Conservation (phyloP, 2,113 vertebrate genomes). For the Lophotis ruficrista region DNA sequence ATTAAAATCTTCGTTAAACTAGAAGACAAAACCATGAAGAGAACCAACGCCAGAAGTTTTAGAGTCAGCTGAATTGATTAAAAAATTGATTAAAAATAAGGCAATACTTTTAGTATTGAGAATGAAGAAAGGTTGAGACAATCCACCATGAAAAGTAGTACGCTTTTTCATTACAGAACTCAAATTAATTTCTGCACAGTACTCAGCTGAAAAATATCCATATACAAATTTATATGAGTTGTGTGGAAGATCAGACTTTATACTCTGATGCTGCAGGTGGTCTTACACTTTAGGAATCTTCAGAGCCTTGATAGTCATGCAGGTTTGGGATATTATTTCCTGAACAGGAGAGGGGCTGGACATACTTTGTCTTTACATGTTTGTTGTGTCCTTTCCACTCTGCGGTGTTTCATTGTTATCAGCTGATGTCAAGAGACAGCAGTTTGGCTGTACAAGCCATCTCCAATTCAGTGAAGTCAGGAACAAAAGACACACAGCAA, state of each 20-base stretch:
- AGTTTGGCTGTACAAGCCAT: neutral
- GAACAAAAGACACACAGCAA: neutral
- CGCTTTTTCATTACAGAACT: neutral
- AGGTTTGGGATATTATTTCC: neutral
- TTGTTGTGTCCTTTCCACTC: neutral
- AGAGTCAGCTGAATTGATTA: neutral
- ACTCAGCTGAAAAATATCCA: neutral
- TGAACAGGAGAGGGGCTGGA: fast-evolving
- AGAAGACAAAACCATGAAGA: neutral
- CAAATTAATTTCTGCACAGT: neutral
- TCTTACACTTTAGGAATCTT: neutral
- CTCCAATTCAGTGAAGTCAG: neutral
- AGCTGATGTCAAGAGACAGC: neutral
- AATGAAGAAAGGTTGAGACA: neutral
- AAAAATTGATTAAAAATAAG: neutral
- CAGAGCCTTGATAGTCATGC: neutral
- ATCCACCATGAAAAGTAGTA: neutral
- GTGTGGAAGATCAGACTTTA: fast-evolving
- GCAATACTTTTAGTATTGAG: neutral
- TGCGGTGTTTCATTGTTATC: neutral
- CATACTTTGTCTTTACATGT: neutral
- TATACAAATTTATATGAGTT: neutral
- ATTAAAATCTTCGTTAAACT: neutral
- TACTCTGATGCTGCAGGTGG: neutral
- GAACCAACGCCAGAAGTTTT: neutral